phyloP scores from a whole-genome alignment of 2,888 invertebrate genomes.

The Drosophila crucigera region DNA sequence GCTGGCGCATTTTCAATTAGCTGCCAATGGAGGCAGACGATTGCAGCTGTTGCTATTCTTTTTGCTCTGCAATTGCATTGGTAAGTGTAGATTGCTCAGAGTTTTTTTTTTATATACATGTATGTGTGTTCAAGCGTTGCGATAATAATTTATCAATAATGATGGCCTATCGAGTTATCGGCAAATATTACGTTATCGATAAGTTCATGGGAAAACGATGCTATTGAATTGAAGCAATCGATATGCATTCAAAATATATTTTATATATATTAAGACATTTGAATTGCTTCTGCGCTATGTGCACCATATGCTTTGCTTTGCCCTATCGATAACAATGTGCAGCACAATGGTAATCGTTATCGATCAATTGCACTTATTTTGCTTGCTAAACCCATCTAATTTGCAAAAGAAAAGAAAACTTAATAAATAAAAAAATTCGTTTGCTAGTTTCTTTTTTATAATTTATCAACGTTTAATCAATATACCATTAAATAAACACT shows the following conservation, averaged over 20 bases:
- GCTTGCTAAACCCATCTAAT: slow-evolving; percentile 21
- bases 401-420: background rate
- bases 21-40: slow-evolving; percentile 46
- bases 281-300: slow-evolving; percentile 8
- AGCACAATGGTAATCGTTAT: slow-evolving; percentile 4
- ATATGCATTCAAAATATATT: background rate
- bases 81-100: slow-evolving; percentile 69
- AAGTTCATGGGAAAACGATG: background rate
- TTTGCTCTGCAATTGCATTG: slow-evolving; percentile 83
- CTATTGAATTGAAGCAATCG: background rate
- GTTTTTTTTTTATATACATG: background rate
- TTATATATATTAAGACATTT: background rate
- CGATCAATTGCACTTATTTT: slow-evolving; percentile 19
- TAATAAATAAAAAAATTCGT: background rate
- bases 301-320: slow-evolving; percentile 28
- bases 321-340: slow-evolving; percentile 10
- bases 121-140: slow-evolving; percentile 10
- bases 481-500: background rate
- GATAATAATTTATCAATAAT: slow-evolving; percentile 5
- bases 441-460: background rate
- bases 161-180: background rate
- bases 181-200: background rate
- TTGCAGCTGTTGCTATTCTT: slow-evolving; percentile 81
- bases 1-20: slow-evolving; percentile 52
- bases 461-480: background rate